These are phyloP conservation scores for Euthynnus affinis DNA, from an alignment of 2,797 vertebrate genomes.

Conservation along the genomic window DNA sequence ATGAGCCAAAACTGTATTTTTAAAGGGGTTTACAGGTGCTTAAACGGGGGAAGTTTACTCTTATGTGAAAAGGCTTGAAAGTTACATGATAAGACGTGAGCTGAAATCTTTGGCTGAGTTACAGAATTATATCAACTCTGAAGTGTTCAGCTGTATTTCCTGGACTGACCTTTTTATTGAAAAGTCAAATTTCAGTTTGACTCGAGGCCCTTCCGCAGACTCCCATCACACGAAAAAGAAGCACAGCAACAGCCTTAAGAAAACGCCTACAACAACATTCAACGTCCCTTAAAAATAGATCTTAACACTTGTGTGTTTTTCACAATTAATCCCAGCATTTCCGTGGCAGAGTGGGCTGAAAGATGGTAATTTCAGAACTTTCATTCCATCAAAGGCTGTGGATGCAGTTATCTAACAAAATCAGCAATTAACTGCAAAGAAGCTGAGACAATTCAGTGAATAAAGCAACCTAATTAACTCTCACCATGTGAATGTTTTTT, in stretches of 20 bases:
- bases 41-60: too few relatives aligned
- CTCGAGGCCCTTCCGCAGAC: not conserved
- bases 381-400: constrained; percentile 56
- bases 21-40: too few relatives aligned
- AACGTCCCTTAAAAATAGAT: not conserved
- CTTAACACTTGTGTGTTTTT: constrained; percentile 13
- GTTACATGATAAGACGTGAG: not conserved
- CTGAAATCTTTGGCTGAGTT: not conserved
- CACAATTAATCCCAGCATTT: constrained; percentile 20
- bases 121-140: too few relatives aligned
- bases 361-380: constrained; percentile 46
- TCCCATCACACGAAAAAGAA: not conserved
- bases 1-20: not conserved
- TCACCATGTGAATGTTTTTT: constrained; percentile 56
- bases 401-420: constrained; percentile 68
- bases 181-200: not conserved
- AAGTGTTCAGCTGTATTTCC: not conserved
- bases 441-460: constrained; percentile 69
- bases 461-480: constrained; percentile 76
- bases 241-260: not conserved
- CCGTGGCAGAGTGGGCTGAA: constrained; percentile 14
- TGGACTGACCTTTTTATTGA: not conserved
- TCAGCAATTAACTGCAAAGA: constrained; percentile 75
- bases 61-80: not conserved
- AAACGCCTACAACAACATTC: not conserved